phyloP scores from a whole-genome alignment of 2,888 invertebrate genomes.

The Microctonus hyperodae region DNA sequence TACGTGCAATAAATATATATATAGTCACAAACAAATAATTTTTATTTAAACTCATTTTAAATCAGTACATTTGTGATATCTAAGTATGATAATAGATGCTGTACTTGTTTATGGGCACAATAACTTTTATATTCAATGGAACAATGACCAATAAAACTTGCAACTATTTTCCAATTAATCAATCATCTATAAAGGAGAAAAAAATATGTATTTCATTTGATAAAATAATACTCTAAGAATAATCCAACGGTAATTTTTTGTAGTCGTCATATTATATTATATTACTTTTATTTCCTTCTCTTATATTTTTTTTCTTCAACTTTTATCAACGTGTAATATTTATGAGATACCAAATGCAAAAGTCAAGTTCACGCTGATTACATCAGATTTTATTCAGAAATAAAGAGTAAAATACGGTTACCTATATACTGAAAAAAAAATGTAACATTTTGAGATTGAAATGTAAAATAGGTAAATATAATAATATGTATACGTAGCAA shows the following conservation, averaged over 20 bases:
- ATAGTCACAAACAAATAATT: background rate
- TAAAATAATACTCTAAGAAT: background rate
- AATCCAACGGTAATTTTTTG: background rate
- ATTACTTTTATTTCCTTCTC: background rate
- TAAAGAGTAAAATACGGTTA: background rate
- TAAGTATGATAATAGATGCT: background rate
- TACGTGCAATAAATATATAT: background rate
- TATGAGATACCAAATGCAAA: background rate
- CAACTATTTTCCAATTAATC: background rate
- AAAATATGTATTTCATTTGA: background rate
- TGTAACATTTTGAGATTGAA: background rate
- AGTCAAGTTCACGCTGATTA: constrained; percentile 4
- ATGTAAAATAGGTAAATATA: background rate
- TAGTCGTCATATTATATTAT: background rate
- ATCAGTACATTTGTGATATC: background rate
- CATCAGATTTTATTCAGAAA: constrained; percentile 4
- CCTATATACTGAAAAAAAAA: background rate
- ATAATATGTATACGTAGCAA: background rate
- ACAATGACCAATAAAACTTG: background rate
- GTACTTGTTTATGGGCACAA: background rate
- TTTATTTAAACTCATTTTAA: constrained; percentile 2
- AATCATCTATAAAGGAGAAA: background rate
- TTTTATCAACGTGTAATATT: background rate
- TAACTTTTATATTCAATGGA: background rate
- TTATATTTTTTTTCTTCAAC: background rate